Evolutionary conservation across 1,140 invertebrate genomes (phyloP).

Genomic region (Micrasema longulum): DNA sequence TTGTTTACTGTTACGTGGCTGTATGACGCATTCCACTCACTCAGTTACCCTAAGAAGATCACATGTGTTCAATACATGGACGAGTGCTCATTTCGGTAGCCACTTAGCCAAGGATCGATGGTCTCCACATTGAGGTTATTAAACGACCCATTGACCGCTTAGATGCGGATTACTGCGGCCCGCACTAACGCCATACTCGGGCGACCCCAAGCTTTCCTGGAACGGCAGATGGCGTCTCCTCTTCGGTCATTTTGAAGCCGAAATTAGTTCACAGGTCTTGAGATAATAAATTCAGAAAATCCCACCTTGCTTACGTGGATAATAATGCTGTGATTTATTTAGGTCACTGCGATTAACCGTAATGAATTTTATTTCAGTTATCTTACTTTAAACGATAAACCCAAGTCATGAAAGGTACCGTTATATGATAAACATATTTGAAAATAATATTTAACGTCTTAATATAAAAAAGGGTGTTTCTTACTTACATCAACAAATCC

Average conservation of each 20-base stretch:
- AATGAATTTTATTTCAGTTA: no score
- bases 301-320: slow-evolving; percentile 39
- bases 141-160: slow-evolving; percentile 49
- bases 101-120: slow-evolving; percentile 51
- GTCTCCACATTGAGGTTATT: slow-evolving; percentile 45
- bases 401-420: no score
- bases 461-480: no score
- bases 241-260: slow-evolving; percentile 37
- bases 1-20: no score
- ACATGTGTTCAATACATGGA: slow-evolving; percentile 29
- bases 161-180: slow-evolving; percentile 50
- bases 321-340: slow-evolving; percentile 40
- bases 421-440: no score
- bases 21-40: not conserved
- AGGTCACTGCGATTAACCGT: not conserved
- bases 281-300: slow-evolving; percentile 47
- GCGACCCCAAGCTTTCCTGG: no score
- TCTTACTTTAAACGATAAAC: no score
- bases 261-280: slow-evolving; percentile 22
- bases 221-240: slow-evolving; percentile 42
- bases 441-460: no score
- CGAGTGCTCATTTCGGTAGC: slow-evolving; percentile 45
- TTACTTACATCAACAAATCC: no score
- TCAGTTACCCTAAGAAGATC: not conserved
- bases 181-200: not conserved